Evolutionary conservation across 2,888 invertebrate species (phyloP).

Genomic region (Pyrocoelia pectoralis): DNA sequence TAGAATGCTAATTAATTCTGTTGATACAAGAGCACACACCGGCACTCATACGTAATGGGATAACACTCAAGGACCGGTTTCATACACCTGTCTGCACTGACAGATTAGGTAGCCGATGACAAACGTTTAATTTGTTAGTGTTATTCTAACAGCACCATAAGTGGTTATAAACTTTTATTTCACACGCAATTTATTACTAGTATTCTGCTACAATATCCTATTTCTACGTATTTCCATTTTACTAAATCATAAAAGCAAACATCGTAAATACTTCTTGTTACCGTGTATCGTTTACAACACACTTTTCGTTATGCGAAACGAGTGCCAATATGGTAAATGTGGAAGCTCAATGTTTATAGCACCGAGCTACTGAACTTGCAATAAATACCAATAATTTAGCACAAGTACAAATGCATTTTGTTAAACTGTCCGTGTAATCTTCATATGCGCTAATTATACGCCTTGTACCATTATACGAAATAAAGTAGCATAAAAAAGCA

Average conservation of each 20-base stretch:
- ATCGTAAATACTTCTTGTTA: neutral
- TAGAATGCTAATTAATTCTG: slow-evolving; percentile 30
- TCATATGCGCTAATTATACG: too few species aligned
- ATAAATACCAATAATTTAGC: too few species aligned
- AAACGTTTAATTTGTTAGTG: slow-evolving; percentile 14
- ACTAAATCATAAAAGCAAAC: neutral
- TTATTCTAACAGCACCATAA: slow-evolving; percentile 6
- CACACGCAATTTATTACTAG: slow-evolving; percentile 9
- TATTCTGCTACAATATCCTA: neutral
- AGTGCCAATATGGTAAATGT: neutral
- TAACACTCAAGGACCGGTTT: slow-evolving; percentile 25
- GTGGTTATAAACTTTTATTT: slow-evolving; percentile 11
- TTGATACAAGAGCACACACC: slow-evolving; percentile 24
- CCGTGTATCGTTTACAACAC: neutral
- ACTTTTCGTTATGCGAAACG: too few species aligned
- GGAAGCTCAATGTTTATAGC: too few species aligned
- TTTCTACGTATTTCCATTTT: neutral
- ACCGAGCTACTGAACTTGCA: too few species aligned
- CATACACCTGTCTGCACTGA: slow-evolving; percentile 25
- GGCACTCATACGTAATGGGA: slow-evolving; percentile 19
- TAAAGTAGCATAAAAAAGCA: too few species aligned
- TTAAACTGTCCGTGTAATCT: too few species aligned
- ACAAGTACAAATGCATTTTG: too few species aligned
- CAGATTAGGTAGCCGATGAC: slow-evolving; percentile 15
- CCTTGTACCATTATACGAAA: too few species aligned